Conservation (phyloP, 2,888 invertebrate species). For the Noctua comes region DNA sequence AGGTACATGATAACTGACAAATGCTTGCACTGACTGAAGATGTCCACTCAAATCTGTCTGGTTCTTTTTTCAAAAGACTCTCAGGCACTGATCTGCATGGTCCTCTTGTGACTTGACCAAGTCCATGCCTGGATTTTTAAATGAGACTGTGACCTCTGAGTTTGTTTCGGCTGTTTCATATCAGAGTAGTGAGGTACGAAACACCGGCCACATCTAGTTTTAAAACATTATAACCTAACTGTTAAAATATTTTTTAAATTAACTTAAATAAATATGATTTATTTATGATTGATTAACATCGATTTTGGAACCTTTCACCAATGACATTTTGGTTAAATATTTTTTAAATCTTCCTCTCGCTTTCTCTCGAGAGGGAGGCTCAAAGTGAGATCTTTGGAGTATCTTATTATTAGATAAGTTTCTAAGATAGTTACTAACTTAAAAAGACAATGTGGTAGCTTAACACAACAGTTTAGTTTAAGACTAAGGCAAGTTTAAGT, state of each 20-base stretch:
- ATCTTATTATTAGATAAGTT: background rate
- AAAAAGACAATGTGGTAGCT: constrained; percentile 13
- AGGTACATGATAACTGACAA: background rate
- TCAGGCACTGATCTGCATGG: no score
- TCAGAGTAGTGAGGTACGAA: background rate
- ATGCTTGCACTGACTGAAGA: background rate
- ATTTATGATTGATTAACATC: background rate
- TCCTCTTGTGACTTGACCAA: no score
- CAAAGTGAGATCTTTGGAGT: background rate
- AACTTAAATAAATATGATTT: background rate
- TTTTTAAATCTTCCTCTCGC: no score
- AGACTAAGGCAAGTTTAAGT: constrained; percentile 4
- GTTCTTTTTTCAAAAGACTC: background rate
- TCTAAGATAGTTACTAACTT: background rate
- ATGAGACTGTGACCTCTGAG: background rate
- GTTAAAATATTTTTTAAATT: background rate
- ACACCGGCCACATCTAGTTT: background rate
- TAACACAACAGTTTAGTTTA: constrained; percentile 20
- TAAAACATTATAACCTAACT: background rate
- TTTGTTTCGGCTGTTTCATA: background rate
- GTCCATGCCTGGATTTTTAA: no score
- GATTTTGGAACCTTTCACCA: background rate
- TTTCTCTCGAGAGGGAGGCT: no score
- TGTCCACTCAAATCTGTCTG: background rate
- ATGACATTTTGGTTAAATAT: no score